Evolutionary conservation across 2,797 vertebrate species (phyloP), one percentile per base, ranked within the genome.

Genomic region (Tenualosa ilisha): DNA sequence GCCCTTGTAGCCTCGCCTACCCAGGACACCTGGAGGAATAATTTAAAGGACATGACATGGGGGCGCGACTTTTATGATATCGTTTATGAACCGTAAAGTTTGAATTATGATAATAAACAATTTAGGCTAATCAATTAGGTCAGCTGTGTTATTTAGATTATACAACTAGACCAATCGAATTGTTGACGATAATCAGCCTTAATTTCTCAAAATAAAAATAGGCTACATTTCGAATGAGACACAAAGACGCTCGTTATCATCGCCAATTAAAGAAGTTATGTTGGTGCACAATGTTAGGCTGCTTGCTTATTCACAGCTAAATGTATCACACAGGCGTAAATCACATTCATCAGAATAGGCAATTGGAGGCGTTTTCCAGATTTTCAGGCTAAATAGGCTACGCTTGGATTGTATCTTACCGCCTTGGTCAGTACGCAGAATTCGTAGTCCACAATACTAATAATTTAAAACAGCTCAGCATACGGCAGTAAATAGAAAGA

Each of bases 21-120:
- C 72, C 72, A 79, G 40, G 72, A 79, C 72, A 79, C 72, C 72
- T 79, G 72, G 72, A 79, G 72, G 37, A 79, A 79, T 46, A 46
- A 79, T 79, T 79, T 43, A 79, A 40, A 79, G 17, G 40, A 79
- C 72, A 43, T 20, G 68, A 43, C 37, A 37, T 20, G 68, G 63
- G 31, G 72, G 72, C 72, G 72, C 72, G 72, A 79, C 40, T 79
- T 79, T 79, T 20, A 56, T 20, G 2, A 6, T 56, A 20, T 17
- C 37, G 9, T 40, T 75, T 22, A 43, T 43, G 68, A 13, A 75
- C 15, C 68, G 40, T 75, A 43, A 75, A 79, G 72, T 79, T 79
- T 46, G 2, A 7, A 79, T 46, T 43, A 8, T 72, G 40, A 22
- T 79, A 79, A n/a, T n/a, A 22, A 20, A 20, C 46, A 79, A 79